phyloP scores from a whole-genome alignment of 1,140 invertebrate genomes.

The Lysiphlebus fabarum region DNA sequence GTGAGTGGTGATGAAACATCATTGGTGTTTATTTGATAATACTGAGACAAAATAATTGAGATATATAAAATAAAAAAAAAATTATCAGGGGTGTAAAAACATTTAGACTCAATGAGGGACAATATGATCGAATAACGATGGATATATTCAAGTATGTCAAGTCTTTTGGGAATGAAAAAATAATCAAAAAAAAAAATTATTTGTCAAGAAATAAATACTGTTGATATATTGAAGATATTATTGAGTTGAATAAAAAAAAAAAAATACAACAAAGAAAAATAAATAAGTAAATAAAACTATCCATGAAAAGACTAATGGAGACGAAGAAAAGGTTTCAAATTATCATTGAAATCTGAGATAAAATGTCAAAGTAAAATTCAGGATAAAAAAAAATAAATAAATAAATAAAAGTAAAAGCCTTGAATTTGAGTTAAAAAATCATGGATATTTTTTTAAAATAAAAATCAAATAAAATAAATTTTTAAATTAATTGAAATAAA shows the following conservation, averaged over 20 bases:
- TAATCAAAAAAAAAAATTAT: too few relatives aligned
- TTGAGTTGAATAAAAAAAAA: constrained; percentile 2
- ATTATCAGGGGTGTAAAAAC: neutral
- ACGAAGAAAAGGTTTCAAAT: neutral
- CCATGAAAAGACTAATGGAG: constrained; percentile 6
- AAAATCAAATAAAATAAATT: too few relatives aligned
- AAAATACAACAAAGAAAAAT: neutral
- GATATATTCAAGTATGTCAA: too few relatives aligned
- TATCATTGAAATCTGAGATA: constrained; percentile 1
- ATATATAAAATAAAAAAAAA: neutral
- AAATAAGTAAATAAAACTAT: neutral
- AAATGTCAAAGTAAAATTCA: neutral
- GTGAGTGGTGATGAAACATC: constrained; percentile 16
- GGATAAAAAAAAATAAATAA: too few relatives aligned
- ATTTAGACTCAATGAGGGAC: too few relatives aligned
- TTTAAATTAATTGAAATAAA: too few relatives aligned
- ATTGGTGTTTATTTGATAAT: constrained; percentile 22
- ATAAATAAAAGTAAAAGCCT: too few relatives aligned
- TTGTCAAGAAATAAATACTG: too few relatives aligned
- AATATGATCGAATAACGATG: too few relatives aligned
- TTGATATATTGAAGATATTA: neutral
- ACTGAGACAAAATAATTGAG: constrained; percentile 8
- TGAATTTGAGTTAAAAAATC: too few relatives aligned
- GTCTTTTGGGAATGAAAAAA: too few relatives aligned
- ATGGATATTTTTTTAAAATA: too few relatives aligned